Base-by-base conservation (phyloP, 2,888 invertebrate genomes). In the Automeris io region DNA sequence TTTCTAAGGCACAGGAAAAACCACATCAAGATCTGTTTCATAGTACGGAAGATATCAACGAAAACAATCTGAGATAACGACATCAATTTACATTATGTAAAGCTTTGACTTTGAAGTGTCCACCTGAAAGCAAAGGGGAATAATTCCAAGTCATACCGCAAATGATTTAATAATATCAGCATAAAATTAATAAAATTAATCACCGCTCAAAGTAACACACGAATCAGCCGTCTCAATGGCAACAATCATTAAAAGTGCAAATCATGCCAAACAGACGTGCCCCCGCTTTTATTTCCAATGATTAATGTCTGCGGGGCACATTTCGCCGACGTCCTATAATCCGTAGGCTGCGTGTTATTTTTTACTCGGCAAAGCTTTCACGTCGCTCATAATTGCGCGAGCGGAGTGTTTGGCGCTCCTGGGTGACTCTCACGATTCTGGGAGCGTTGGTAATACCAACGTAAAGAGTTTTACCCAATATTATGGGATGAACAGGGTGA, bases 241-340 rank as follows among this genome's bases (percentile, higher is more conserved):
- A 38, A 41, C 37, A 43, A 47, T 40, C 40, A 31, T 40, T 29
- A 39, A 54, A 56, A 52, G 46, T 54, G 56, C 57, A 44, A 51
- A 54, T 56, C 57, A 58, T 46, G 44, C 45, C 45, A 31, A 42
- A 16, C 42, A 39, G 42, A 42, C 43, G 39, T 35, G 45, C 38
- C 22, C 13, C 16, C 5, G 19, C 46, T 45, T 42, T 47, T 47
- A 50, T 51, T 45, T 42, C 35, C 31, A 41, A 40, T 56, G 59
- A 54, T 58, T 57, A 58, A 58, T 58, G 49, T 53, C 49, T 43
- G 49, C 44, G 47, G 38, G 49, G 45, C 47, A 47, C 45, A 44
- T 51, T 50, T 51, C 41, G 46, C 12, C 12, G 18, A 44, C 44
- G 44, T 45, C 49, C 42, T 45, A 42, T 43, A 43, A 46, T 43